These are phyloP conservation scores for Scaptomyza flava DNA, from an alignment of 2,888 invertebrate genomes.

Conservation along the genomic window DNA sequence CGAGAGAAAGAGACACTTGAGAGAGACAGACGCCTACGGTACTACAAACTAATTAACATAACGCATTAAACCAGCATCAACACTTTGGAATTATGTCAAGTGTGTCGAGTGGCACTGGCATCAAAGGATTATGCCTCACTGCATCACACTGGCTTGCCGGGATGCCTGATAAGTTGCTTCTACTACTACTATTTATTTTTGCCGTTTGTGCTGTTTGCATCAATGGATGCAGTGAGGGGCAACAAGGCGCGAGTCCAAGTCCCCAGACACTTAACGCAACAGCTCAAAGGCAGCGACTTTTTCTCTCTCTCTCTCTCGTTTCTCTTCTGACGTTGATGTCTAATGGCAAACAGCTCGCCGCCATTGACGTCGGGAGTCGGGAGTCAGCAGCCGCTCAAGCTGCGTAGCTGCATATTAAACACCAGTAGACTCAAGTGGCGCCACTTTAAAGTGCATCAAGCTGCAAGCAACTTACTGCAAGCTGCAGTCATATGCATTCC, in stretches of 20 bases:
- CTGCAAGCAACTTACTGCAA: conserved; percentile 14
- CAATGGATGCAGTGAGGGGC: neutral
- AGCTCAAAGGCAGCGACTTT: conserved; percentile 50
- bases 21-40: conserved; percentile 38
- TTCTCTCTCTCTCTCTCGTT: neutral
- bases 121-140: conserved; percentile 64
- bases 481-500: conserved; percentile 15
- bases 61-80: conserved; percentile 66
- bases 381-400: conserved; percentile 2
- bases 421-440: conserved; percentile 53
- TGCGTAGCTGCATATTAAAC: conserved; percentile 65
- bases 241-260: conserved; percentile 25
- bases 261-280: conserved; percentile 57
- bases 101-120: conserved; percentile 48
- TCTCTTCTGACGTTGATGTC: conserved; percentile 3
- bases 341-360: conserved; percentile 43
- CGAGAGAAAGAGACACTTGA: conserved; percentile 30
- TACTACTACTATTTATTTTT: conserved; percentile 32
- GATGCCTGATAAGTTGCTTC: conserved; percentile 36
- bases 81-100: conserved; percentile 76
- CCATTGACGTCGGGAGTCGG: conserved; percentile 26
- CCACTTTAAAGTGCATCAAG: conserved; percentile 37
- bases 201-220: conserved; percentile 1
- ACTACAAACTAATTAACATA: conserved; percentile 72
- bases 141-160: conserved; percentile 23